A percentile compares a stretch with the other conserved stretches of the same genome.
These are phyloP conservation scores for Eumaeus atala DNA, from an alignment of 1,140 invertebrate genomes.

Conservation along the genomic window DNA sequence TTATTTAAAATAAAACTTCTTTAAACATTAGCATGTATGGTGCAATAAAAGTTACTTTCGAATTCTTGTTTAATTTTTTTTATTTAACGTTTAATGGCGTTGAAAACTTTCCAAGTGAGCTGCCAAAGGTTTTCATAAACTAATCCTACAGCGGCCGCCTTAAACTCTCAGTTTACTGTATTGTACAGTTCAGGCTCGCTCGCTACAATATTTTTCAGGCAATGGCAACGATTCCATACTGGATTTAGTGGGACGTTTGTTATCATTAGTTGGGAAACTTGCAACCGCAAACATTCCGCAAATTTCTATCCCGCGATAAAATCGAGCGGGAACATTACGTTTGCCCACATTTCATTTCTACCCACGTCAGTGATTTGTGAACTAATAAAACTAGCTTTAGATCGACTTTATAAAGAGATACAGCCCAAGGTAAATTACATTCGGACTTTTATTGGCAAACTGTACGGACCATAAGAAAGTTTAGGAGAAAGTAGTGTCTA, in stretches of 20 bases:
- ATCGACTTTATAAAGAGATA: constrained; percentile 53
- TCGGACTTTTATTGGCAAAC: constrained; percentile 63
- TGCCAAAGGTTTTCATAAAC: constrained; percentile 48
- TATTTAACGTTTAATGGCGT: constrained; percentile 59
- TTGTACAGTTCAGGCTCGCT: constrained; percentile 43
- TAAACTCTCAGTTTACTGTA: constrained; percentile 68
- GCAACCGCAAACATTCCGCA: not conserved
- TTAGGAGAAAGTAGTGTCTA: constrained; percentile 47
- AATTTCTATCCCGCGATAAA: constrained; percentile 10
- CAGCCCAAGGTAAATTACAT: constrained; percentile 60
- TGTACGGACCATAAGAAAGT: constrained; percentile 55
- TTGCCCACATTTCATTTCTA: constrained; percentile 5
- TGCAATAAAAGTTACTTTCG: constrained; percentile 13
- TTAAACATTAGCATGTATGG: too few relatives aligned
- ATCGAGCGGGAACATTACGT: constrained; percentile 8
- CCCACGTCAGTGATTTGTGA: constrained; percentile 29
- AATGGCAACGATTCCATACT: constrained; percentile 43
- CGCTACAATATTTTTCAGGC: constrained; percentile 57
- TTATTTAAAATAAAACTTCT: too few relatives aligned
- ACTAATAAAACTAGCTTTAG: constrained; percentile 41
- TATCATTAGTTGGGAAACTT: constrained; percentile 47
- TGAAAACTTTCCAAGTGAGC: constrained; percentile 51
- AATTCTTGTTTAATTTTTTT: constrained; percentile 46
- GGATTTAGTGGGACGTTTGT: constrained; percentile 54
- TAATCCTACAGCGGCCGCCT: constrained; percentile 54